Percentiles rank a stretch among this genome's conserved stretches.
Conservation (phyloP, 2,797 vertebrate genomes). For the Sebastes ruberrimus region DNA sequence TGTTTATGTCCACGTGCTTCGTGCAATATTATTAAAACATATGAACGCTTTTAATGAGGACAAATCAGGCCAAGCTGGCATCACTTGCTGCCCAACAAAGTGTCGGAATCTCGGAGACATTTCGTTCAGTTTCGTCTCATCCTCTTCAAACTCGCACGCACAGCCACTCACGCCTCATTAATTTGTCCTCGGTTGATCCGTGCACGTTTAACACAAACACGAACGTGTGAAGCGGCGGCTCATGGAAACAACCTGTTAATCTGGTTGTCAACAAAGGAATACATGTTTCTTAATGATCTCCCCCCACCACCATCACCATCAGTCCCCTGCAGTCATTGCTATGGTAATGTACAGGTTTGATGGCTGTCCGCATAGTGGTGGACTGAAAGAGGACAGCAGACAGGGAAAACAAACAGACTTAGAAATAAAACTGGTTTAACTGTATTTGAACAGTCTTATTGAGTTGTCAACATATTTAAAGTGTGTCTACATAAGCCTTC, state of each 20-base stretch:
- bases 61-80: not conserved
- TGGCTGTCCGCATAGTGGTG: not conserved
- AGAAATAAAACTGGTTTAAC: not conserved
- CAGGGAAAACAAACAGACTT: not conserved
- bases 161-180: constrained; percentile 13
- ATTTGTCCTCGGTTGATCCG: constrained; percentile 56
- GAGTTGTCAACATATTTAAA: not conserved
- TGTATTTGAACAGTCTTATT: not conserved
- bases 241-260: constrained; percentile 79
- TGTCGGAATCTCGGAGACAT: too few species aligned
- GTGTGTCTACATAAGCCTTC: too few species aligned
- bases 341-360: constrained; percentile 67
- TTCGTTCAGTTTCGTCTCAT: constrained; percentile 29
- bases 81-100: not conserved
- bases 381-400: not conserved
- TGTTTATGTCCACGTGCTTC: not conserved
- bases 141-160: not conserved
- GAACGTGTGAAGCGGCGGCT: constrained; percentile 56
- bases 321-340: constrained; percentile 49
- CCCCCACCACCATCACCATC: not conserved
- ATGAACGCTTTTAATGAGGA: too few species aligned
- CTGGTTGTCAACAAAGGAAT: constrained; percentile 72
- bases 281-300: constrained; percentile 66
- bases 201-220: constrained; percentile 52
- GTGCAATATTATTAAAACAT: not conserved